A percentile compares a stretch with the other conserved stretches of the same genome.
Conservation (phyloP, 1,140 invertebrate genomes). For the Ooceraea biroi region DNA sequence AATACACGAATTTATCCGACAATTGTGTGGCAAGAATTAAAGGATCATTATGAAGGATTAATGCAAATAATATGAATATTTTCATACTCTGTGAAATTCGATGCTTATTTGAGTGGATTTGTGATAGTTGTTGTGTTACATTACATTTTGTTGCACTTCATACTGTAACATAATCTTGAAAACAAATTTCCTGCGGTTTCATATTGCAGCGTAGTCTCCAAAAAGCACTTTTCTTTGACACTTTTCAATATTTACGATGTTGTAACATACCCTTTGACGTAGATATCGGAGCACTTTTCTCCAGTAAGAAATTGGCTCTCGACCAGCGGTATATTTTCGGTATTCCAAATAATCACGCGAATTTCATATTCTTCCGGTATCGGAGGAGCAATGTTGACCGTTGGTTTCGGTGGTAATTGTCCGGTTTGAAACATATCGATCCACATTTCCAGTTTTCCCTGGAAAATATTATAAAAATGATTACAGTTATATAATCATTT, state of each 20-base stretch:
- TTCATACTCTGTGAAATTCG: too few relatives aligned
- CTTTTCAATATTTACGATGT: neutral
- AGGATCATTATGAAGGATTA: neutral
- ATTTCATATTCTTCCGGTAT: conserved; percentile 93
- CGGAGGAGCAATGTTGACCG: conserved; percentile 92
- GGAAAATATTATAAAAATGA: conserved; percentile 17
- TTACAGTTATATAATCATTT: neutral
- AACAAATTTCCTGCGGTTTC: neutral
- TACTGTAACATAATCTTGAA: neutral
- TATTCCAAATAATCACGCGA: conserved; percentile 94
- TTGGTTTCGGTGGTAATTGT: conserved; percentile 88
- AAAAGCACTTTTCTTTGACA: neutral
- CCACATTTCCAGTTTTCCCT: conserved; percentile 97
- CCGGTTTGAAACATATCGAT: conserved; percentile 94
- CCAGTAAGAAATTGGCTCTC: conserved; percentile 93
- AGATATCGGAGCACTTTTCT: conserved; percentile 94
- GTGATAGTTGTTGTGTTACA: too few relatives aligned
- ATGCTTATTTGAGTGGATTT: too few relatives aligned
- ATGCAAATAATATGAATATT: neutral
- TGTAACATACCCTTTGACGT: conserved; percentile 92
- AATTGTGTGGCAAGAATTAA: neutral
- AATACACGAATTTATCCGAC: neutral
- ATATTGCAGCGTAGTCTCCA: neutral
- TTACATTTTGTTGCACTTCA: neutral
- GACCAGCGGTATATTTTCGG: conserved; percentile 90